These are phyloP conservation scores for Patagioenas fasciata DNA, from an alignment of 2,113 vertebrate genomes.

Conservation along the genomic window DNA sequence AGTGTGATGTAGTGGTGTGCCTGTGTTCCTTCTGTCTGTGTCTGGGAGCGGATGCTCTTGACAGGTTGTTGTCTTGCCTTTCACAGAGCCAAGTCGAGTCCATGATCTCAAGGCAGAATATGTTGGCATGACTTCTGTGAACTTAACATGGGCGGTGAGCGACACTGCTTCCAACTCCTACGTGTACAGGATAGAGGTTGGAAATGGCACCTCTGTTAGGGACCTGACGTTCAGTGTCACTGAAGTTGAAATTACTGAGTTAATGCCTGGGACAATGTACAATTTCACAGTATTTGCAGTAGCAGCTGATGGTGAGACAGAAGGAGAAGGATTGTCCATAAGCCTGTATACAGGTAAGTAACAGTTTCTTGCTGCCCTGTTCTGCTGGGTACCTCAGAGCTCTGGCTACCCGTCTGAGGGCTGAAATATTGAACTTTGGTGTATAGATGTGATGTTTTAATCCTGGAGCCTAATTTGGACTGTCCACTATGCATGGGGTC, in stretches of 20 bases:
- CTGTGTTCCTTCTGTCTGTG: background rate
- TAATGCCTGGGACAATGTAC: background rate
- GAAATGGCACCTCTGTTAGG: fast-evolving
- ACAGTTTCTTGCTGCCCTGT: background rate
- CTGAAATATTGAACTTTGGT: too few relatives aligned
- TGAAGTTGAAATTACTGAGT: fast-evolving
- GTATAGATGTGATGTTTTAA: background rate
- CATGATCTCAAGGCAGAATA: background rate
- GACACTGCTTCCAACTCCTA: fast-evolving
- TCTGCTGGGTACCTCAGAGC: background rate
- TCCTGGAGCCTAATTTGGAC: too few relatives aligned
- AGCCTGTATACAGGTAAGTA: background rate
- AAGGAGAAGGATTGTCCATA: background rate
- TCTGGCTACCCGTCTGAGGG: background rate
- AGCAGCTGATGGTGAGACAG: fast-evolving
- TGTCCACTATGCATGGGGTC: too few relatives aligned
- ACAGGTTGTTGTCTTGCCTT: background rate
- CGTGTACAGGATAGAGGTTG: fast-evolving
- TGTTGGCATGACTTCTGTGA: background rate
- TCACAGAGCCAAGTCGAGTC: background rate
- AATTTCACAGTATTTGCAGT: background rate
- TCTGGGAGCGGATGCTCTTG: background rate
- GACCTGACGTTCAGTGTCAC: fast-evolving
- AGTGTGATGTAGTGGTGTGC: background rate
- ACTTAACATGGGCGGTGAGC: fast-evolving